Base-by-base conservation (phyloP, 2,888 invertebrate genomes). In the Chloroclystis v-ata region DNA sequence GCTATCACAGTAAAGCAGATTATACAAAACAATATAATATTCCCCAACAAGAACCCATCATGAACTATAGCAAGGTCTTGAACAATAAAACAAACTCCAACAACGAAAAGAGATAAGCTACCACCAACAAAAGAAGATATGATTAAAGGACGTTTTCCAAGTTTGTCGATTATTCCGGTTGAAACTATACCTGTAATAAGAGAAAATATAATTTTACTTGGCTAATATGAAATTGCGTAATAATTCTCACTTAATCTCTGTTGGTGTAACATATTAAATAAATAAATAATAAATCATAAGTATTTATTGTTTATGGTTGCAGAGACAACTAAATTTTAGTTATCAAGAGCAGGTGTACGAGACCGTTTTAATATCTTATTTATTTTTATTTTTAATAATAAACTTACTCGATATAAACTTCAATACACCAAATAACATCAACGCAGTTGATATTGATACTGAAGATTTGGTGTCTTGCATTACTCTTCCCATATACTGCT, bases 91-190 rank as follows among this genome's bases (percentile, higher is more conserved):
- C 83, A 89, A 30, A 73, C 70, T 16, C 73, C 73, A 3, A 75
- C 65, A 1, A 67, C 10, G 0, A 57, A 54, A 7, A 78, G 57
- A 1, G 64, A 67, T 1, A 75, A 9, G 0, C 63, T 62, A 0
- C 76, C 78, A 3, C 82, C 78, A 0, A 78, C 43, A 35, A 74
- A 75, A 0, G 89, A 80, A 12, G 69, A 72, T 2, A 87, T 49
- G 1, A 90, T 72, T 2, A 90, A 60, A 0, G 85, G 81, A 4
- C 83, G 79, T 3, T 89, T 75, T 2, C 89, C 89, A 4, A 77
- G 57, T 38, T 65, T 64, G 48, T 80, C 81, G 5, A 71, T 75
- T 24, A 81, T 49, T 2, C 65, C 37, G 13, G 80, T 75, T 9
- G 79, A 69, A 55, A 75, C 59, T 16, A 82, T 56, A 60, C 78